Conservation (phyloP, 2,113 vertebrate species). For the Etheostoma spectabile region DNA sequence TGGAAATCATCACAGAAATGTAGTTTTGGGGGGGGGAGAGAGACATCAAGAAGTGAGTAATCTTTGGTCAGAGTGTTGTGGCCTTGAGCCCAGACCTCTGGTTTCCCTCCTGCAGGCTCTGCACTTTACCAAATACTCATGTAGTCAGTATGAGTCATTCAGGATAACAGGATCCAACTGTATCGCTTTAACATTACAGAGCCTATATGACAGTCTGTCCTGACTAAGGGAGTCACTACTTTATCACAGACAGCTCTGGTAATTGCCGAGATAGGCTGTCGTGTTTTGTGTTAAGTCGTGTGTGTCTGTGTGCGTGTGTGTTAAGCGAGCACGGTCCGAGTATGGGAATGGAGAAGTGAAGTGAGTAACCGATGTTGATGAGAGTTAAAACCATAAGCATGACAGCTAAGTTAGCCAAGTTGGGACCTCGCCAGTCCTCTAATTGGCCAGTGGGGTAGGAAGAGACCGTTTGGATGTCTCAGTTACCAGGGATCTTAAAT, state of each 20-base stretch:
- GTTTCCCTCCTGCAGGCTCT: constrained; percentile 36
- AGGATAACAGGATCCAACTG: constrained; percentile 57
- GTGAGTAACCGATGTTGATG: constrained; percentile 45
- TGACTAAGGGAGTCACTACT: constrained; percentile 34
- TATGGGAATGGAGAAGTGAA: constrained; percentile 14
- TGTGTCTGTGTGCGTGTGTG: constrained; percentile 3
- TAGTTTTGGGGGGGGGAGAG: constrained; percentile 1
- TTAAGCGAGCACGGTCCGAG: not conserved
- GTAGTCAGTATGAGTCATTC: constrained; percentile 59
- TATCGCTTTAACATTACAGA: constrained; percentile 42
- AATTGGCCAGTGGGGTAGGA: constrained; percentile 57
- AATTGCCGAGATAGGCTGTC: constrained; percentile 62
- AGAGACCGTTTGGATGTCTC: constrained; percentile 39
- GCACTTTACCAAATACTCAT: constrained; percentile 11
- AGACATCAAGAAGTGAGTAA: constrained; percentile 28
- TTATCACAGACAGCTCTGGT: constrained; percentile 63
- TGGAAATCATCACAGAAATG: not conserved
- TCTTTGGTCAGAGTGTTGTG: constrained; percentile 31
- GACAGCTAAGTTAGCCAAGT: constrained; percentile 51
- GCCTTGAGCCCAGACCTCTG: constrained; percentile 46
- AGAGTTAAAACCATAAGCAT: constrained; percentile 67
- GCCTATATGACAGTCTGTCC: constrained; percentile 26
- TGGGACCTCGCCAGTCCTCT: constrained; percentile 29
- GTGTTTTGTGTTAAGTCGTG: constrained; percentile 28
- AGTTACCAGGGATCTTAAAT: constrained; percentile 1